Evolutionary conservation across 2,888 invertebrate species (phyloP).

Genomic region (Tanypteryx hageni): DNA sequence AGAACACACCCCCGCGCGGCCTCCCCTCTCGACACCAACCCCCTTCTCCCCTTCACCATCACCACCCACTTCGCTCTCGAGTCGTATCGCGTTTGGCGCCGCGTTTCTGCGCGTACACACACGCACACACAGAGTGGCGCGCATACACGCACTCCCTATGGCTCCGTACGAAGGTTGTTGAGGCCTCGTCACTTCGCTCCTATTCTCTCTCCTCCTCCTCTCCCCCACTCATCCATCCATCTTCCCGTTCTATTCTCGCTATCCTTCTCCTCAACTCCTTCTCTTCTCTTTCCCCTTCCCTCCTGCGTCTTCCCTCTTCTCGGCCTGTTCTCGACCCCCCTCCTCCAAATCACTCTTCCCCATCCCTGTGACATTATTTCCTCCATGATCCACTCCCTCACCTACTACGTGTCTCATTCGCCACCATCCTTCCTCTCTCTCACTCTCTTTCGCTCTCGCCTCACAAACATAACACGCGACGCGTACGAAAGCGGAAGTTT

Average conservation of each 20-base stretch:
- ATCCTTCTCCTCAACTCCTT: background rate
- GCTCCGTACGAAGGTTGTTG: too few species aligned
- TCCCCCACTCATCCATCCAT: too few species aligned
- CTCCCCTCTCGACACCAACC: background rate
- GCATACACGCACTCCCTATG: too few species aligned
- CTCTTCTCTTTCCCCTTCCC: background rate
- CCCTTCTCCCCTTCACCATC: background rate
- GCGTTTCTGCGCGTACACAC: background rate
- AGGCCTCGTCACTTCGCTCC: too few species aligned
- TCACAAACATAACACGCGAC: background rate
- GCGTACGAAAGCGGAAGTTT: constrained; percentile 1
- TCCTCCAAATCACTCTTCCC: background rate
- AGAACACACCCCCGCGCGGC: background rate
- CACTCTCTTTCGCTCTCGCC: background rate
- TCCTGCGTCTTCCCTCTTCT: background rate
- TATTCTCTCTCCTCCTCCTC: too few species aligned
- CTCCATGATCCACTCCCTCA: too few species aligned
- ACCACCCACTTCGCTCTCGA: background rate
- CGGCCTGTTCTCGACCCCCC: background rate
- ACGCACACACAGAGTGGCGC: too few species aligned
- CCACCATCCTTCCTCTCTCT: too few species aligned
- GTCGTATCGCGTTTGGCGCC: background rate
- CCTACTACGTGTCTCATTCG: too few species aligned
- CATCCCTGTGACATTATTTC: too few species aligned
- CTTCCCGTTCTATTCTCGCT: background rate